Evolutionary conservation across 2,113 vertebrate genomes (phyloP), one percentile per base, ranked within the genome.

Genomic region (Platysteira castanea): DNA sequence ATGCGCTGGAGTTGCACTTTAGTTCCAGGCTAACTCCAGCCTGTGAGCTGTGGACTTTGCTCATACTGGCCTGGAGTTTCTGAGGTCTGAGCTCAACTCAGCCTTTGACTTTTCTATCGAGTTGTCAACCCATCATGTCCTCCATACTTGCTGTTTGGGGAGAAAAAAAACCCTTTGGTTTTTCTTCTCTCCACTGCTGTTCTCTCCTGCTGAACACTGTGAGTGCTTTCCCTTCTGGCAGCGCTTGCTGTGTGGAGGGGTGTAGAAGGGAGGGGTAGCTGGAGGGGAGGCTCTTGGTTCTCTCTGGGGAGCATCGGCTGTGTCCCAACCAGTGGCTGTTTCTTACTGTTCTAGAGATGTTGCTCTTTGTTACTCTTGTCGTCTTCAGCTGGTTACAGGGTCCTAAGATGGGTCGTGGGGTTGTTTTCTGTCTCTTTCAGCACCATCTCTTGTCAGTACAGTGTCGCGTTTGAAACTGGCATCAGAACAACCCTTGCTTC

Each of bases 381-480:
- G 0, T 47, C 47, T 42, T 63, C 24, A 2, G 6, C 30, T n/a
- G 22, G n/a, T 56, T 56, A 44, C 49, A 42, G 60, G 42, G 31
- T 69, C 53, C 31, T 4, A 5, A 47, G 46, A 19, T 52, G 41
- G 10, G 5, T 61, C 41, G 19, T 52, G 70, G 42, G 33, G 4
- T 49, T 49, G n/a, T 68, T 57, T 75, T 54, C 59, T 3, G 1
- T 46, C 30, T 69, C 47, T 83, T 76, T 60, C 41, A 68, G 37
- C 7, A 42, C 26, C 2, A 0, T 73, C 37, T 64, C 41, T 59
- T 71, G 22, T 71, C 1, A 4, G 14, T 33, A 19, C 13, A 9
- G 23, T 11, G 31, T 64, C 31, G 4, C 2, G 44, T 30, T 63
- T 24, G 49, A 33, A 3, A 1, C 0, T 56, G 67, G 17, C 7